These are phyloP conservation scores for Schizaphis graminum DNA, from an alignment of 2,888 invertebrate genomes.

Conservation along the genomic window DNA sequence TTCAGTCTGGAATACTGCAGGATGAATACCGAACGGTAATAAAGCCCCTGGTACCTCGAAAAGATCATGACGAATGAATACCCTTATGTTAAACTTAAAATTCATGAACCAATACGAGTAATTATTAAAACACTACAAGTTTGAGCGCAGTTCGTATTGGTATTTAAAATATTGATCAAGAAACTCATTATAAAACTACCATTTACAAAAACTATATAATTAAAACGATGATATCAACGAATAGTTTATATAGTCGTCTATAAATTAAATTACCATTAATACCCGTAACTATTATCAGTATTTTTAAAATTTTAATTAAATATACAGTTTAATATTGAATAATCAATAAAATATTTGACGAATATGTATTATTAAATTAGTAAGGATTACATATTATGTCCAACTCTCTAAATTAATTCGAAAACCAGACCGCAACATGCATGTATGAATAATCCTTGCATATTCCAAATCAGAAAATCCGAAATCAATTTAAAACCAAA, in stretches of 20 bases:
- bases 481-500: constrained; percentile 25
- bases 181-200: neutral
- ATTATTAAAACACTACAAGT: neutral
- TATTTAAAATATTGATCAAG: neutral
- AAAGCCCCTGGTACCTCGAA: neutral
- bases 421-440: too few species aligned
- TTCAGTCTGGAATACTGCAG: neutral
- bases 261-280: neutral
- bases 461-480: neutral
- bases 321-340: neutral
- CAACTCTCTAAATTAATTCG: neutral
- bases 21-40: neutral
- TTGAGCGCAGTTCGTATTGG: neutral
- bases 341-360: constrained; percentile 1
- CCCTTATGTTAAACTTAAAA: neutral
- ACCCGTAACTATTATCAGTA: neutral
- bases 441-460: neutral
- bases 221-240: neutral
- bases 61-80: neutral
- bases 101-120: neutral
- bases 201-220: neutral
- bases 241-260: neutral
- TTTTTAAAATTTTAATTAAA: neutral
- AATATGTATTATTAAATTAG: neutral
- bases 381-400: neutral